A percentile compares a stretch with the other conserved stretches of the same genome.
Evolutionary conservation across 2,113 vertebrate species (phyloP).

Genomic region (Monarcha castaneiventris): DNA sequence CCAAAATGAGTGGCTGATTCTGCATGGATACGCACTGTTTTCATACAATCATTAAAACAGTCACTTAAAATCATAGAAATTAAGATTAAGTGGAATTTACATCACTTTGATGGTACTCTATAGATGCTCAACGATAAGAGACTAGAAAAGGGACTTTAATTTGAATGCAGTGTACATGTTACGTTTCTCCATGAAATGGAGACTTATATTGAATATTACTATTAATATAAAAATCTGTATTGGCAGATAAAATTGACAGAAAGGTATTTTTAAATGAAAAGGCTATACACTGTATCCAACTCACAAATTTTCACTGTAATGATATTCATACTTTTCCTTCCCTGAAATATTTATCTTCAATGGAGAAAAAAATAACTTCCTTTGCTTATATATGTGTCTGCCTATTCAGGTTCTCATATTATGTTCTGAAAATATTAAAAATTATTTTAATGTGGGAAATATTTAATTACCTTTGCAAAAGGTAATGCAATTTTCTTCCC

Average conservation of each 20-base stretch:
- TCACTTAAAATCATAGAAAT: not conserved
- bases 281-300: not conserved
- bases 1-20: not conserved
- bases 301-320: not conserved
- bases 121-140: not conserved
- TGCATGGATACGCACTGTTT: not conserved
- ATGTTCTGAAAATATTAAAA: not conserved
- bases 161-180: fast-evolving
- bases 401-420: not conserved
- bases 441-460: not conserved
- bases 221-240: not conserved
- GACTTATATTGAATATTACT: not conserved
- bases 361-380: not conserved
- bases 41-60: not conserved
- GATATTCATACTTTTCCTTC: not conserved
- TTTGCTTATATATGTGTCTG: not conserved
- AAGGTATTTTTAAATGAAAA: not conserved
- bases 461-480: not conserved
- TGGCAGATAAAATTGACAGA: not conserved
- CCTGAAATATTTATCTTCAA: not conserved
- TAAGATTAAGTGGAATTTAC: not conserved
- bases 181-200: not conserved
- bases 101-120: not conserved
- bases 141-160: not conserved
- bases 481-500: not conserved